Base-by-base conservation (phyloP, 2,797 vertebrate genomes). In the Sciurus vulgaris region DNA sequence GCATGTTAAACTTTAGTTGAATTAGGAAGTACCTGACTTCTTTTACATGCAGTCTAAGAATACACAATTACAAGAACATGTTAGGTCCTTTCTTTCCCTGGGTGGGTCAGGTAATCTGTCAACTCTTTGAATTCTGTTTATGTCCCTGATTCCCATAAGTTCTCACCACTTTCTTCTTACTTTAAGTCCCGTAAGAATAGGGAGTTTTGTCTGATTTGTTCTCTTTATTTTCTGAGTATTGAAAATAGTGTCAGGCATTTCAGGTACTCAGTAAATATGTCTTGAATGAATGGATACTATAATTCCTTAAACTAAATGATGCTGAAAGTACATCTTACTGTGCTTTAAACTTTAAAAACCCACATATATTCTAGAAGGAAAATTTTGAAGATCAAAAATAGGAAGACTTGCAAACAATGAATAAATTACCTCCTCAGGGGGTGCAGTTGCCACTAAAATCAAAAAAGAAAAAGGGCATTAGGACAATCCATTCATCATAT, bases 401-500 rank as follows among this genome's bases (percentile, higher is more conserved):
- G 35, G 44, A n/a, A 56, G 38, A 96, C 11, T 86, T 94, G 49
- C 26, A 90, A 86, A 82, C 76, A 98, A 98, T 98, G 98, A 98
- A 98, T 97, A 97, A 98, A 98, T 99, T 99, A 99, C 99, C 99
- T 99, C 98, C 97, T 99, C 99, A 95, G 99, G 98, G 93, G 98
- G 97, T 98, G 98, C 95, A 97, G 99, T 99, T 97, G 98, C 98
- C 99, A 99, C 99, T 99, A 98, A 97, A 99, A 99, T 3, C 94
- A 97, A 91, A 98, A 98, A 98, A 96, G 98, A 98, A 98, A 92
- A 92, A 95, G 9, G 28, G 18, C 13, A 67, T 44, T 47, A 56
- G 51, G 30, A 73, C n/a, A 92, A 90, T 59, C 44, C 26, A 77
- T 3, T 81, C 30, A 38, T n/a, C 76, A 59, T 38, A 81, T 49